Evolutionary conservation across 1,140 invertebrate species (phyloP).

Genomic region (Parasteatoda tepidariorum): DNA sequence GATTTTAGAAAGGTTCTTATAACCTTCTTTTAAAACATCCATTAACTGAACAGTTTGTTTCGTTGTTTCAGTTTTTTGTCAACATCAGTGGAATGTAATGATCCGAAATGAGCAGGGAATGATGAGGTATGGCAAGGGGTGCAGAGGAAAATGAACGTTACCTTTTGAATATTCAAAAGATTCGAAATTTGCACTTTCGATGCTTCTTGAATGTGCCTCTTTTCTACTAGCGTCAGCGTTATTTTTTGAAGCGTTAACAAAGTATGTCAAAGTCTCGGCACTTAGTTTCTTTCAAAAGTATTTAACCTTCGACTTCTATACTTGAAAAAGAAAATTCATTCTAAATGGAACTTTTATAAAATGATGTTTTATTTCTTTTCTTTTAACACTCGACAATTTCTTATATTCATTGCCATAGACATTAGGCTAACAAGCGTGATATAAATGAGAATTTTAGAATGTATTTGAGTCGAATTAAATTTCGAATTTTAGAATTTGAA

Average conservation of each 20-base stretch:
- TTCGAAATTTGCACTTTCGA: slow-evolving; percentile 48
- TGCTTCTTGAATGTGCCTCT: slow-evolving; percentile 34
- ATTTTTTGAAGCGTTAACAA: slow-evolving; percentile 60
- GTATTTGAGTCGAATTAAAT: too few relatives aligned
- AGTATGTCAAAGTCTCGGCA: slow-evolving; percentile 55
- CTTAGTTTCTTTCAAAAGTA: slow-evolving; percentile 58
- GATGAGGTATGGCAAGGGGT: slow-evolving; percentile 30
- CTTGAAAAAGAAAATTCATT: slow-evolving; percentile 46
- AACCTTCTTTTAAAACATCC: slow-evolving; percentile 49
- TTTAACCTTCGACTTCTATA: slow-evolving; percentile 55
- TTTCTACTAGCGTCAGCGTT: slow-evolving; percentile 38
- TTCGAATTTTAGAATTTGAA: too few relatives aligned
- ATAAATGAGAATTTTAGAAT: too few relatives aligned
- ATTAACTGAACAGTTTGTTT: slow-evolving; percentile 46
- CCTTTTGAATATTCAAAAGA: slow-evolving; percentile 59
- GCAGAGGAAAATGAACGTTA: slow-evolving; percentile 11
- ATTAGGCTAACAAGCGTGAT: slow-evolving; percentile 32
- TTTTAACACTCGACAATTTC: slow-evolving; percentile 9
- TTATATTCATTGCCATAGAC: neutral
- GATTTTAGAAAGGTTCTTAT: too few relatives aligned
- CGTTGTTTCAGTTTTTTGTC: slow-evolving; percentile 16
- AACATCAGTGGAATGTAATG: slow-evolving; percentile 36
- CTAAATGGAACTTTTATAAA: slow-evolving; percentile 51
- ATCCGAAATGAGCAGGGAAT: slow-evolving; percentile 45
- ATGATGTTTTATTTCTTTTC: slow-evolving; percentile 47